phyloP scores from a whole-genome alignment of 2,797 vertebrate genomes.

The Sebastolobus alascanus region DNA sequence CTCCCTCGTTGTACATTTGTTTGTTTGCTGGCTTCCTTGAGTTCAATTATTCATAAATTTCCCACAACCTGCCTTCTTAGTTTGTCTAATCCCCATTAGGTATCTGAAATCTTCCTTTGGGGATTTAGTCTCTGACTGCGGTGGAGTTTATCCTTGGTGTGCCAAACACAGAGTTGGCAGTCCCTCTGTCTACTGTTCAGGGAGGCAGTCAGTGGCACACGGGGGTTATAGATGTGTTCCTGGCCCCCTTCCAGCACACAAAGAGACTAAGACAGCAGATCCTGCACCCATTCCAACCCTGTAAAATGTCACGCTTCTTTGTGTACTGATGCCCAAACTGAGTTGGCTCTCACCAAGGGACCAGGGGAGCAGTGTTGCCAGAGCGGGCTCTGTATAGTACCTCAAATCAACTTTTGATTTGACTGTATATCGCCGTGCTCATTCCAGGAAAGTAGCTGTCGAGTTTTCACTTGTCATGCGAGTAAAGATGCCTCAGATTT shows the following conservation, averaged over 20 bases:
- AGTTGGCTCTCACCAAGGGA: constrained; percentile 33
- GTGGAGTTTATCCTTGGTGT: constrained; percentile 69
- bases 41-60: constrained; percentile 64
- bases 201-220: constrained; percentile 50
- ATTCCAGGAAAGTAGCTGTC: constrained; percentile 14
- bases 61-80: constrained; percentile 53
- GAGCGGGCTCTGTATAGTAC: constrained; percentile 9
- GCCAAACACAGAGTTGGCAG: constrained; percentile 72
- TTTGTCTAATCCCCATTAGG: constrained; percentile 71
- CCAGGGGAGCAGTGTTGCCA: constrained; percentile 26
- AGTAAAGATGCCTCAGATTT: neutral
- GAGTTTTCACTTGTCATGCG: neutral
- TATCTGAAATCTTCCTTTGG: constrained; percentile 66
- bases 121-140: constrained; percentile 63
- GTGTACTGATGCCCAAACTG: constrained; percentile 53
- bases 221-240: constrained; percentile 64
- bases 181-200: constrained; percentile 57
- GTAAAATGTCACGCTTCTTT: constrained; percentile 60
- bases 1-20: constrained; percentile 46
- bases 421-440: constrained; percentile 7
- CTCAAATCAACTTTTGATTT: constrained; percentile 51
- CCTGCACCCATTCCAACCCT: constrained; percentile 45
- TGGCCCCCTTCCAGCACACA: constrained; percentile 66
- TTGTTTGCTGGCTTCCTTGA: constrained; percentile 50
- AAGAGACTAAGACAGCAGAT: constrained; percentile 64